phyloP scores from a whole-genome alignment of 2,888 invertebrate species.

The Ethmia dodecea region DNA sequence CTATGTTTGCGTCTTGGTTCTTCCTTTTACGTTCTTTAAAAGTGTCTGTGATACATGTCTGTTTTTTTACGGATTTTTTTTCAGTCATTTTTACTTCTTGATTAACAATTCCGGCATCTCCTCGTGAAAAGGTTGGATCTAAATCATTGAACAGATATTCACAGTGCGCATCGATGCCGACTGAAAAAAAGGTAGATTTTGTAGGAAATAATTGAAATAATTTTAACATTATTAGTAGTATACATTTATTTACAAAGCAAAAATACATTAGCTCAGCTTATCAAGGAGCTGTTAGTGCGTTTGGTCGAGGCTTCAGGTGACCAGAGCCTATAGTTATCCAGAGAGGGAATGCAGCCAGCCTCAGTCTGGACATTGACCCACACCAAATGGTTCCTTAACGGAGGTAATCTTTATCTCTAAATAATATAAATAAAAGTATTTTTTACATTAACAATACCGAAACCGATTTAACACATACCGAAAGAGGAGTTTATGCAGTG shows the following conservation, averaged over 20 bases:
- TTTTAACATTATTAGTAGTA: no score
- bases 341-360: no score
- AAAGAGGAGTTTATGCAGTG: slow-evolving; percentile 78
- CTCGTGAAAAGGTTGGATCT: slow-evolving; percentile 18
- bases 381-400: no score
- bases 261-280: no score
- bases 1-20: slow-evolving; percentile 25
- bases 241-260: no score
- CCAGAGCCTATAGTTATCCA: no score
- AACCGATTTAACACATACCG: slow-evolving; percentile 48
- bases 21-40: slow-evolving; percentile 53
- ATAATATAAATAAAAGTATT: no score
- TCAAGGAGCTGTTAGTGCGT: no score
- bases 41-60: slow-evolving; percentile 37
- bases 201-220: no score
- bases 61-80: slow-evolving; percentile 22
- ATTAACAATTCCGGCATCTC: slow-evolving; percentile 3
- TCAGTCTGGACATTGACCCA: no score
- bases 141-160: slow-evolving; percentile 49
- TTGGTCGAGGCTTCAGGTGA: no score
- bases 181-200: slow-evolving; percentile 52
- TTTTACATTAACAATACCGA: neutral
- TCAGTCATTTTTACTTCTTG: slow-evolving; percentile 4
- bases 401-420: no score
- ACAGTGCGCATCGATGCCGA: slow-evolving; percentile 67